Base-by-base conservation (phyloP, 1,140 invertebrate genomes). In the Pseudomyrmex gracilis region DNA sequence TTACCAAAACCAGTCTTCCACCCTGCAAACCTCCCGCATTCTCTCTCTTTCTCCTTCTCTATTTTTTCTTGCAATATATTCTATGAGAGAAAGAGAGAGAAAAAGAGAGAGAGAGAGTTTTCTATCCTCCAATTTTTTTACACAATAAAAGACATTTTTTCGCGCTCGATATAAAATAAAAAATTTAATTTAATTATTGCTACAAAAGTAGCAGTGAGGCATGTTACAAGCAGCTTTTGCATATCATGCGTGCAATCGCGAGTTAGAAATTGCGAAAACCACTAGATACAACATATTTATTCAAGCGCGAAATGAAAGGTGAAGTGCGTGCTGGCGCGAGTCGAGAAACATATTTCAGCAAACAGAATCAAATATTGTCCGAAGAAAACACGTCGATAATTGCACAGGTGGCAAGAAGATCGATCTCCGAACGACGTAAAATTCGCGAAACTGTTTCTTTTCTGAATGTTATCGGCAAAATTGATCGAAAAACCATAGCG, bases 1-100 rank as follows among this genome's bases (percentile, higher is more conserved):
- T 89, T 87, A 89, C 88, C 85, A 89, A 89, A 89, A 85, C 82
- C 87, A 85, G 57, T 77, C 77, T 17, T 22, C 34, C 63, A 20
- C n/a, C 4, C 61, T 74, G n/a, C 24, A 17, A 55, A 13, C 45
- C 51, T 57, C 34, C 13, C 45, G 53, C 68, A 60, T 20, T 47
- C 22, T 10, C 66, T 34, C 73, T 24, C 13, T 13, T 8, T 20
- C 7, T 13, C 20, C 8, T 13, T 20, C 34, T 34, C 34, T 34
- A 34, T 34, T 34, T 34, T 34, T 34, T 34, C 34, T 34, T 7
- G 34, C 34, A 34, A 34, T 34, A 7, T 34, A 34, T 34, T 34
- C 34, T 34, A 34, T 34, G 34, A 34, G 34, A 34, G 34, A 34
- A 34, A 34, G 34, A 34, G 5, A 34, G 5, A 34, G 34, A 34